Evolutionary conservation across 2,888 invertebrate species (phyloP).

Genomic region (Leptinotarsa tumamoca): DNA sequence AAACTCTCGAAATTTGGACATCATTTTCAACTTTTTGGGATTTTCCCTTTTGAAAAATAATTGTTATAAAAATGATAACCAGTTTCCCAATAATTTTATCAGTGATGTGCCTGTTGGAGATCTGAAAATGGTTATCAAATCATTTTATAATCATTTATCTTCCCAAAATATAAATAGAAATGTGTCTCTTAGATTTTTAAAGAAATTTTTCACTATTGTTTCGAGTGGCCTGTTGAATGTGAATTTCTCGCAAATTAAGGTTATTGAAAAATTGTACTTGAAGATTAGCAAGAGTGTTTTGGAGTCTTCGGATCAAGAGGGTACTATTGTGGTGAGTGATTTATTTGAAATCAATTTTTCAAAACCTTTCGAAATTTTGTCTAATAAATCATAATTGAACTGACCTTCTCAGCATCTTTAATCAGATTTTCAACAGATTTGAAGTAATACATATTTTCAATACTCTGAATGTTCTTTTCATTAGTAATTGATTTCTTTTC

Average conservation of each 20-base stretch:
- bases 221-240: slow-evolving; percentile 51
- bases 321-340: slow-evolving; percentile 47
- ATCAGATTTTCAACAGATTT: no score
- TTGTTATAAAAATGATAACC: slow-evolving; percentile 45
- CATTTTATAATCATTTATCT: slow-evolving; percentile 47
- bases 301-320: slow-evolving; percentile 38
- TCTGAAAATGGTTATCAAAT: slow-evolving; percentile 47
- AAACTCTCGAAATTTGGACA: slow-evolving; percentile 52
- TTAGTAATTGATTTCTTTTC: no score
- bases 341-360: neutral
- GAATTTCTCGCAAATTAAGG: slow-evolving; percentile 46
- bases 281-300: slow-evolving; percentile 49
- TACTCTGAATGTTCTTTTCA: no score
- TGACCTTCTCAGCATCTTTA: neutral
- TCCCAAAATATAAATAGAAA: slow-evolving; percentile 45
- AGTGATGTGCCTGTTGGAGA: slow-evolving; percentile 46
- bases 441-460: no score
- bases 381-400: neutral
- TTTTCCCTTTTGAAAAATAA: slow-evolving; percentile 49
- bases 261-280: slow-evolving; percentile 52
- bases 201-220: slow-evolving; percentile 49
- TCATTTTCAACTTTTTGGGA: slow-evolving; percentile 55
- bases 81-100: slow-evolving; percentile 51
- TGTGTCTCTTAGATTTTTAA: slow-evolving; percentile 45
- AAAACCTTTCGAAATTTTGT: neutral